Evolutionary conservation across 2,797 vertebrate species (phyloP).

Genomic region (Psittacula derbiana): DNA sequence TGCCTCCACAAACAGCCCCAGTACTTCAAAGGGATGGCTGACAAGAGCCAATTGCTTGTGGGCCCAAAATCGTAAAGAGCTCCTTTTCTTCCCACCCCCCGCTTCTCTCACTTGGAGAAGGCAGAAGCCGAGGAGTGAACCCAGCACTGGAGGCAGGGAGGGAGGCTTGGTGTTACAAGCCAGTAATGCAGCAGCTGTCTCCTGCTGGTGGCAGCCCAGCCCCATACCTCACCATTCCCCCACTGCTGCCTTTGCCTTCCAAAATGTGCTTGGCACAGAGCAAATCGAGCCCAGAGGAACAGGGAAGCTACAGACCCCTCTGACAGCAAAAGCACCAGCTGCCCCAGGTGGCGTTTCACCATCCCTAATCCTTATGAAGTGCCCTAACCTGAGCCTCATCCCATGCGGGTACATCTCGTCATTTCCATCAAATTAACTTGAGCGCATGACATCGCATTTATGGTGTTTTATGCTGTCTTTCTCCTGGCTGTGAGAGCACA

Average conservation of each 20-base stretch:
- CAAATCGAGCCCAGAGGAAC: accelerated
- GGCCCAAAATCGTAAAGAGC: not conserved
- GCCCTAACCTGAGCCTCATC: not conserved
- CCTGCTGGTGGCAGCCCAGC: accelerated
- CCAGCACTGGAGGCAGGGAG: not conserved
- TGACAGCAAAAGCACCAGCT: accelerated
- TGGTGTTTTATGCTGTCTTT: not conserved
- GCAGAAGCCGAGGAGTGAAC: not conserved
- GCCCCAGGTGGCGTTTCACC: not conserved
- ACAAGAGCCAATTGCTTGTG: not conserved
- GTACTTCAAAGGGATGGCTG: conserved; percentile 45
- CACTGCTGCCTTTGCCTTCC: accelerated
- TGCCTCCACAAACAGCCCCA: not conserved
- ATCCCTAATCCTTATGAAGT: not conserved
- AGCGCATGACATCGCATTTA: not conserved
- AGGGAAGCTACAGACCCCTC: not conserved
- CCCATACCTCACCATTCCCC: accelerated
- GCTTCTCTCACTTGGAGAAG: not conserved
- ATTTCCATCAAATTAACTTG: not conserved
- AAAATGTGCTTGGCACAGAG: not conserved
- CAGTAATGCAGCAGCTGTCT: not conserved
- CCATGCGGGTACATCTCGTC: accelerated
- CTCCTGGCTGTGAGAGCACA: not conserved
- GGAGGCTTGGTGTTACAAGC: accelerated
- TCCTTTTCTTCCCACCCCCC: accelerated